Percentiles rank a stretch among this genome's conserved stretches.
These are phyloP conservation scores for Aelia acuminata DNA, from an alignment of 2,888 invertebrate genomes.

Conservation along the genomic window DNA sequence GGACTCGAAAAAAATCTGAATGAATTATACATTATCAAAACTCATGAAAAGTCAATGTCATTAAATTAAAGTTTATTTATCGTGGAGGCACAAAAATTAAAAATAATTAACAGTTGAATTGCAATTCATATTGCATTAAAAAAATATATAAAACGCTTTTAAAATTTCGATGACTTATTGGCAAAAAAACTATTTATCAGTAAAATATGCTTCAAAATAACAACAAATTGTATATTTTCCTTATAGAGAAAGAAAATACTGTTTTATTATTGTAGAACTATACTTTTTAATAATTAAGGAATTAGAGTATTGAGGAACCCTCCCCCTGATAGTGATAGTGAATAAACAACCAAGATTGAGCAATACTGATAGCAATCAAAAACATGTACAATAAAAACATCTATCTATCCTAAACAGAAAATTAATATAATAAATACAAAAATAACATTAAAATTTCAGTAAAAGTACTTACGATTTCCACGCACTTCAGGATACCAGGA, in stretches of 20 bases:
- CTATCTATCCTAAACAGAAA: background rate
- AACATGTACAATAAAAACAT: background rate
- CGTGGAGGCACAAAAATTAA: too few species aligned
- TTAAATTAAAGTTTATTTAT: background rate
- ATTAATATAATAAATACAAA: background rate
- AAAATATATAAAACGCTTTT: too few species aligned
- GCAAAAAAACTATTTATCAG: too few species aligned
- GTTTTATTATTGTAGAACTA: too few species aligned
- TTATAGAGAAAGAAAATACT: too few species aligned
- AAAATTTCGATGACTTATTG: too few species aligned
- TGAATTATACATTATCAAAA: background rate
- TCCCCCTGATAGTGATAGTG: background rate
- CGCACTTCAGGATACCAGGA: conserved; percentile 83
- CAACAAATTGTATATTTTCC: too few species aligned
- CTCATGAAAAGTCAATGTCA: background rate
- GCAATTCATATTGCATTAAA: too few species aligned
- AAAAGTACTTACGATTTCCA: conserved; percentile 78
- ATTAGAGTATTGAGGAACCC: too few species aligned
- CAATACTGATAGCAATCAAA: too few species aligned
- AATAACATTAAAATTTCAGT: background rate
- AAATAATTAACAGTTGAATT: too few species aligned
- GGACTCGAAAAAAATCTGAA: background rate
- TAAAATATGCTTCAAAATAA: too few species aligned
- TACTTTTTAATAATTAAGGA: background rate
- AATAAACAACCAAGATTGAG: background rate